Evolutionary conservation across 2,113 vertebrate genomes (phyloP).

Genomic region (Apodemus speciosus): DNA sequence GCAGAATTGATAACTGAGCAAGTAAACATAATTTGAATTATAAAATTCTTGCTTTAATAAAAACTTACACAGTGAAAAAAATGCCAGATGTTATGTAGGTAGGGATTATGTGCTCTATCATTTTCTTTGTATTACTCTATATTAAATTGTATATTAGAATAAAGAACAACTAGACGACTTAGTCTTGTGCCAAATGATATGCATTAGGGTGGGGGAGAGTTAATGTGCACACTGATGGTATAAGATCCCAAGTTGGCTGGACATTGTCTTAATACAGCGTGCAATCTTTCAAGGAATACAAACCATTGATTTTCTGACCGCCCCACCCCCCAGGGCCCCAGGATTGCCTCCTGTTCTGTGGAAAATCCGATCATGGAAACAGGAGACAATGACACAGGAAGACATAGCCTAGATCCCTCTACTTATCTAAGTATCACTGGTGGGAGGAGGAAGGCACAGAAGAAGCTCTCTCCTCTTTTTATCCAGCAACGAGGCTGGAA

Average conservation of each 20-base stretch:
- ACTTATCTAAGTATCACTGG: not conserved
- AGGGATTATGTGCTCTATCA: not conserved
- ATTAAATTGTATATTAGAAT: slow-evolving; percentile 28
- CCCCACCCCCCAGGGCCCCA: no score
- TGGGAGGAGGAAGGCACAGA: not conserved
- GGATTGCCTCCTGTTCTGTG: not conserved
- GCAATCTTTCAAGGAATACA: not conserved
- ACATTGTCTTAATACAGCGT: not conserved
- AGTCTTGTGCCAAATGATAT: not conserved
- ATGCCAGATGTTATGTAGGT: not conserved
- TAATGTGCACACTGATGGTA: not conserved
- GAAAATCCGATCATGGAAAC: not conserved
- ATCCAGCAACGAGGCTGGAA: not conserved
- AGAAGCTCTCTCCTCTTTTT: not conserved
- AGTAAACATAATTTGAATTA: slow-evolving; percentile 94
- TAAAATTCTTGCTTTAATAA: slow-evolving; percentile 99
- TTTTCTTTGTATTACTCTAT: slow-evolving; percentile 26
- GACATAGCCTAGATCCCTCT: not conserved
- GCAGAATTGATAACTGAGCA: slow-evolving; percentile 86
- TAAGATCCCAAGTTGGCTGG: not conserved
- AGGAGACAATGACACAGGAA: not conserved
- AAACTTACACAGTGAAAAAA: slow-evolving; percentile 78
- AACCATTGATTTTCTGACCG: not conserved
- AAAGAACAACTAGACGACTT: slow-evolving; percentile 13
- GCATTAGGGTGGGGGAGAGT: not conserved